Percentiles rank a stretch among this genome's conserved stretches.
Conservation (phyloP, 2,888 invertebrate genomes). For the Oscheius myriophilus region DNA sequence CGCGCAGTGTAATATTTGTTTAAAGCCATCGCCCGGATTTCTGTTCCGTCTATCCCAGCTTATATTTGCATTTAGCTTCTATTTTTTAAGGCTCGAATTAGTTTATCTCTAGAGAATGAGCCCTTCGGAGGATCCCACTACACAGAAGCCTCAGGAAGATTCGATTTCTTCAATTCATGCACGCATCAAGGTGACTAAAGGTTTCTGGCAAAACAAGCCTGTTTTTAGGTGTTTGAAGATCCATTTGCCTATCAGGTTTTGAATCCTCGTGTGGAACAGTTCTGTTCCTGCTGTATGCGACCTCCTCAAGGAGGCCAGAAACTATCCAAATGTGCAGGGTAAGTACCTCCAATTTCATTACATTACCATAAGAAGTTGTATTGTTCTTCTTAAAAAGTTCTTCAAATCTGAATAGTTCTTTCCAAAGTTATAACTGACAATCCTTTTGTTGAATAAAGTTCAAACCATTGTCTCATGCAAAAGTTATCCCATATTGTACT, state of each 20-base stretch:
- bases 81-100: background rate
- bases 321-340: slow-evolving; percentile 59
- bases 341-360: slow-evolving; percentile 6
- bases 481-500: too few relatives aligned
- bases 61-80: slow-evolving; percentile 5
- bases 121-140: slow-evolving; percentile 13
- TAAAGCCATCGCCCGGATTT: slow-evolving; percentile 20
- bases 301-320: slow-evolving; percentile 51
- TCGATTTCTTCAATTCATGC: slow-evolving; percentile 52
- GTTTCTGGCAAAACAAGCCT: too few relatives aligned
- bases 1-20: slow-evolving; percentile 31
- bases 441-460: background rate
- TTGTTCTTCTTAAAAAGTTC: too few relatives aligned
- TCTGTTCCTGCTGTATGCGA: slow-evolving; percentile 66
- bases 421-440: too few relatives aligned
- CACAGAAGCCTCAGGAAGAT: slow-evolving; percentile 17
- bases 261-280: slow-evolving; percentile 55
- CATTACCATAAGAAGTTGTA: background rate
- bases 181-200: slow-evolving; percentile 40
- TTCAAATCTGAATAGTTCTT: too few relatives aligned
- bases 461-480: too few relatives aligned
- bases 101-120: background rate
- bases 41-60: slow-evolving; percentile 3
- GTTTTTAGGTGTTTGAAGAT: slow-evolving; percentile 55
- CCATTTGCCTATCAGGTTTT: slow-evolving; percentile 65